Conservation (phyloP, 2,888 invertebrate genomes). For the Caenorhabditis auriculariae region DNA sequence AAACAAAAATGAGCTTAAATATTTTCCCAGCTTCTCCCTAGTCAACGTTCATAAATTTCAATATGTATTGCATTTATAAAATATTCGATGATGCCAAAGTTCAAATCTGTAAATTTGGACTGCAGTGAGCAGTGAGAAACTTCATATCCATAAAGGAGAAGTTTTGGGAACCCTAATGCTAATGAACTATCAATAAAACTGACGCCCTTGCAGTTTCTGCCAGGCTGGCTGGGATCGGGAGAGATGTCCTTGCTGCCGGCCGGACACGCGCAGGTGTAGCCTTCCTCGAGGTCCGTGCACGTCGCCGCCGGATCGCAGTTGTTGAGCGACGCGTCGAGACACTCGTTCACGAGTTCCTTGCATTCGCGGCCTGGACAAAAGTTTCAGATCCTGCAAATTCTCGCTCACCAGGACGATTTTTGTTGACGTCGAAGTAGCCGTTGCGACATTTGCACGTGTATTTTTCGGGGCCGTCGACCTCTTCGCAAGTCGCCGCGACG, state of each 20-base stretch:
- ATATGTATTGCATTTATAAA: too few relatives aligned
- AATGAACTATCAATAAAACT: background rate
- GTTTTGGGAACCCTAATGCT: too few relatives aligned
- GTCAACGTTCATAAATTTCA: too few relatives aligned
- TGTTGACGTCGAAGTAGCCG: slow-evolving; percentile 73
- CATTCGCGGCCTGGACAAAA: slow-evolving; percentile 30
- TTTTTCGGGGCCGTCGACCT: slow-evolving; percentile 41
- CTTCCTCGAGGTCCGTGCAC: slow-evolving; percentile 47
- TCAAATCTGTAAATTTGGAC: too few relatives aligned
- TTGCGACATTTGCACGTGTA: slow-evolving; percentile 79
- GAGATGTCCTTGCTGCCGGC: slow-evolving; percentile 53
- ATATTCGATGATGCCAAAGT: too few relatives aligned
- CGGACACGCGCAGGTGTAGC: slow-evolving; percentile 51
- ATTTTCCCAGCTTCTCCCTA: too few relatives aligned
- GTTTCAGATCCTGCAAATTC: background rate
- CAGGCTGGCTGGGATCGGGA: slow-evolving; percentile 46
- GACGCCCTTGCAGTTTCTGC: slow-evolving; percentile 45
- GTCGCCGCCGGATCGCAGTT: slow-evolving; percentile 52
- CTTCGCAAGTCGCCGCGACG: slow-evolving; percentile 54
- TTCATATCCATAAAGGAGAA: too few relatives aligned
- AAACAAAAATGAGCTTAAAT: too few relatives aligned
- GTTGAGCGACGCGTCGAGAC: slow-evolving; percentile 46
- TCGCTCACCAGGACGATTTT: slow-evolving; percentile 24
- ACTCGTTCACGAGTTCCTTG: slow-evolving; percentile 53
- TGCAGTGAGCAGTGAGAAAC: too few relatives aligned